These are phyloP conservation scores for Wasmannia auropunctata DNA, from an alignment of 1,140 invertebrate species.

Conservation along the genomic window DNA sequence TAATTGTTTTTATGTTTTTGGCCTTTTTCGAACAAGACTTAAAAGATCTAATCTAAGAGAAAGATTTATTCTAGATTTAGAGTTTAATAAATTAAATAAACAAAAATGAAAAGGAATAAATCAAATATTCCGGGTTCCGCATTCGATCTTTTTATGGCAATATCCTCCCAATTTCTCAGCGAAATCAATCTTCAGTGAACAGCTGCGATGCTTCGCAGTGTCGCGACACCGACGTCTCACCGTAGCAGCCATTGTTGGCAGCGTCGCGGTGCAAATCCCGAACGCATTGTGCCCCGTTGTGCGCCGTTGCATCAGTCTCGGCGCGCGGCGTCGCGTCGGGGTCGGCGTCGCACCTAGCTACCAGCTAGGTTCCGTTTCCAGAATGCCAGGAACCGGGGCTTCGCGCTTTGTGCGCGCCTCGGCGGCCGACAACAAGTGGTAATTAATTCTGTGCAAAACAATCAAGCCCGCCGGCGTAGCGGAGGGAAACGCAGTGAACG, in stretches of 20 bases:
- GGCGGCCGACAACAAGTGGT: constrained; percentile 79
- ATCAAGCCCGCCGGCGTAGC: constrained; percentile 70
- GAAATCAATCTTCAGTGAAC: constrained; percentile 41
- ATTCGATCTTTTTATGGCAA: not conserved
- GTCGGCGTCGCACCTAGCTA: constrained; percentile 73
- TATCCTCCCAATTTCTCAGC: not conserved
- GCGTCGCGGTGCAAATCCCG: constrained; percentile 43
- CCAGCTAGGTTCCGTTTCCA: constrained; percentile 74
- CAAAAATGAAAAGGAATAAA: not conserved
- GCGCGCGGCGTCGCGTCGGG: too few species aligned
- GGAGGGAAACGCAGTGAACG: not conserved
- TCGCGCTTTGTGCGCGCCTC: constrained; percentile 76
- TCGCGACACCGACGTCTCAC: constrained; percentile 50
- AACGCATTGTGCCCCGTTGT: constrained; percentile 49
- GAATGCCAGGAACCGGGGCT: constrained; percentile 73
- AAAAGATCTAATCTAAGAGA: not conserved
- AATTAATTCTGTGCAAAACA: constrained; percentile 82
- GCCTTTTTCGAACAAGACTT: not conserved
- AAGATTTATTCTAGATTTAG: not conserved
- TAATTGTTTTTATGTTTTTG: not conserved
- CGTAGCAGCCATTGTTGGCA: constrained; percentile 57
- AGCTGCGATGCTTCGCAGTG: constrained; percentile 53
- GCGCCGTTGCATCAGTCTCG: constrained; percentile 38
- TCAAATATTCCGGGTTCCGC: not conserved
- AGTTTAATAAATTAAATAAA: not conserved